Base-by-base conservation (phyloP, 2,797 vertebrate genomes). In the Ceyx erithaca region DNA sequence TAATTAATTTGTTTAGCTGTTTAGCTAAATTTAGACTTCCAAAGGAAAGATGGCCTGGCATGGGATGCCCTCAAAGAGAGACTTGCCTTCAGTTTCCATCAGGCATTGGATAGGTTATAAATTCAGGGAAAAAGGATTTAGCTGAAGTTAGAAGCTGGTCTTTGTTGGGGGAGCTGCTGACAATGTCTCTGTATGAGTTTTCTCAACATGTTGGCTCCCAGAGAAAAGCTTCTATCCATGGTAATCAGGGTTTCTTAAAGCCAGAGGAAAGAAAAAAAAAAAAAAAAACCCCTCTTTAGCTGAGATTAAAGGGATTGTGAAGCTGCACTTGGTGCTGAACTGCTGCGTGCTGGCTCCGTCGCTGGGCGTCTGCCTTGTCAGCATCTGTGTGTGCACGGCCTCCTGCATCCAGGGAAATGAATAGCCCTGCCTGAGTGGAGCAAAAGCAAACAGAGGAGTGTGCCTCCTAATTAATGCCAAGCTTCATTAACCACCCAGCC, bases 241-340 rank as follows among this genome's bases (percentile, higher is more conserved):
- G 93, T 97, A 93, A 97, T 97, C 89, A 80, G 72, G 37, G 63
- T 90, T 95, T 94, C 93, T 95, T 95, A 92, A 96, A 94, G 88
- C 58, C 59, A 87, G 52, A 22, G 17, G 66, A 76, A 49, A 7
- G 15, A 22, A 40, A 51, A 21, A 95, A 6, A 17, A 21, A 20
- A 31, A 12, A 95, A 87, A 90, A 37, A 86, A 51, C 43, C 14
- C 37, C 37, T 22, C 87, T 92, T 93, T 84, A 95, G 94, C 93
- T 61, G 94, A 94, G 96, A 96, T 95, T 96, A 96, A 88, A 94
- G 52, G 94, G 94, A 91, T 94, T 87, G 85, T 82, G 89, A 96
- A 93, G 94, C 94, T 96, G 93, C 94, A 85, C 89, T 97, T 94
- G 92, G 86, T 94, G 96, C 94, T 97, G 96, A 96, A 94, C 96